Percentiles rank a stretch among this genome's conserved stretches.
phyloP scores from a whole-genome alignment of 2,797 vertebrate genomes.

The Sebastes variabilis region DNA sequence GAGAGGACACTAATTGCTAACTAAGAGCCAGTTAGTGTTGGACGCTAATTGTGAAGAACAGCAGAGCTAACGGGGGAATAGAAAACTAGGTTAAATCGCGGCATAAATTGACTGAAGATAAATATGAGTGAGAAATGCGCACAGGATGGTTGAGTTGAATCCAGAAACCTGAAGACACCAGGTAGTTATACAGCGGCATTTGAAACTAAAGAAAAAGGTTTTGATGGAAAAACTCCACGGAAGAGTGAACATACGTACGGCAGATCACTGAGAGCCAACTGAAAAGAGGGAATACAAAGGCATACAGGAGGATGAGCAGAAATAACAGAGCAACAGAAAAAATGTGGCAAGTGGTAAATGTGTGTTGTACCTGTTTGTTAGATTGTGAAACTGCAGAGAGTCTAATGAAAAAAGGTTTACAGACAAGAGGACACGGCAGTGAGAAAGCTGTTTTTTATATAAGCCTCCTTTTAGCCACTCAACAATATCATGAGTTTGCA shows the following conservation, averaged over 20 bases:
- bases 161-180: background rate
- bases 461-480: background rate
- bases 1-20: slow-evolving; percentile 75
- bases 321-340: background rate
- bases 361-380: background rate
- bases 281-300: background rate
- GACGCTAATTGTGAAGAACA: slow-evolving; percentile 66
- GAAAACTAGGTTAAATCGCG: slow-evolving; percentile 61
- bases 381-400: background rate
- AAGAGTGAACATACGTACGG: background rate
- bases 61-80: slow-evolving; percentile 49
- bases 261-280: background rate
- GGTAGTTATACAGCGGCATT: background rate
- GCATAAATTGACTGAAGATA: slow-evolving; percentile 54
- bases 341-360: background rate
- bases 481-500: background rate
- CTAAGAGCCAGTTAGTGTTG: slow-evolving; percentile 73
- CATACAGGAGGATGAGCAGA: background rate
- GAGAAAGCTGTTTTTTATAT: background rate
- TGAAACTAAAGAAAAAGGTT: background rate
- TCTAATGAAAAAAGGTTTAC: background rate
- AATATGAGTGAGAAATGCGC: slow-evolving; percentile 31
- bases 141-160: background rate
- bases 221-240: background rate
- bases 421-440: background rate